Base-by-base conservation (phyloP, 2,797 vertebrate species). In the Bradypus variegatus region DNA sequence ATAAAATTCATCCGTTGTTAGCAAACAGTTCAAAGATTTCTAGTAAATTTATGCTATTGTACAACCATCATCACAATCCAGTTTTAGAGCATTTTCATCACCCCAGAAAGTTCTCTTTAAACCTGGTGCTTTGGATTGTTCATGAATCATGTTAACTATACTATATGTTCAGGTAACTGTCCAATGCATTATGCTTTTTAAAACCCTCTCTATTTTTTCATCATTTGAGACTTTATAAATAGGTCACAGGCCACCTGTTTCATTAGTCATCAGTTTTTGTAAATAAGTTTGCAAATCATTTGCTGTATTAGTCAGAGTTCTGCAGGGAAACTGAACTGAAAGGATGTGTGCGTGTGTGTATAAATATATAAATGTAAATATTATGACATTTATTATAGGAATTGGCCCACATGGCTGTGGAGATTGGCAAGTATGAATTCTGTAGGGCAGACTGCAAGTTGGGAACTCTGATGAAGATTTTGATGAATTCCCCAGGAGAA, bases 21-120 rank as follows among this genome's bases (percentile, higher is more conserved):
- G 29, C 38, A 36, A 91, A 65, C 75, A 62, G 48, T 81, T 73
- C 53, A 58, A 80, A 55, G 75, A 60, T 88, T 94, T 92, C 70
- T 92, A n/a, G 18, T 62, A 91, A 89, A 65, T 93, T 64, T 75
- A 50, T n/a, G 27, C 23, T 27, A 14, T 31, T 45, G 65, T 64
- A 23, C 36, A 89, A 1, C 36, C 2, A 8, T 78, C 48, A 85
- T 36, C 45, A 36, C 38, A 38, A 27, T 69, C 50, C 77, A 33
- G 21, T 50, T 38, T 86, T 69, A 72, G 72, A 69, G 67, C 50
- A 29, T 75, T 82, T 55, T 70, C n/a, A 64, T 53, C 69, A 70
- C 69, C 80, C 77, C 50, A 84, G 84, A 65, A 87, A 62, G 27
- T 33, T 64, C 62, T 41, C 50, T 84, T 62, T 45, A 83, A 36